These are phyloP conservation scores for human (Homo sapiens) DNA, from an alignment of 2,113 vertebrate genomes.

Conservation along the genomic window GRCh38 chr3:138810001-138810500, in stretches of 20 bases:
- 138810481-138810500: neutral
- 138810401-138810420: neutral
- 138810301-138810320: neutral
- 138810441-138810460: neutral
- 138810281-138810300: neutral
- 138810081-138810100: neutral
- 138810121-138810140: neutral
- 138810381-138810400: neutral
- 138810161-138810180: neutral
- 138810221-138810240: neutral
- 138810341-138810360: neutral
- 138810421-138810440: neutral
- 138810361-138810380: neutral
- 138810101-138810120: neutral
- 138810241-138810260: neutral
- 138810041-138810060: neutral
- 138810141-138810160: neutral
- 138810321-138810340: neutral
- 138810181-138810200: neutral
- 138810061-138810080: neutral
- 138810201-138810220: neutral
- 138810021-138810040: neutral
- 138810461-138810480: neutral
- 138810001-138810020: neutral
- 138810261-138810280: neutral